These are phyloP conservation scores for Drosophila pullipes DNA, from an alignment of 2,888 invertebrate species.

Conservation along the genomic window DNA sequence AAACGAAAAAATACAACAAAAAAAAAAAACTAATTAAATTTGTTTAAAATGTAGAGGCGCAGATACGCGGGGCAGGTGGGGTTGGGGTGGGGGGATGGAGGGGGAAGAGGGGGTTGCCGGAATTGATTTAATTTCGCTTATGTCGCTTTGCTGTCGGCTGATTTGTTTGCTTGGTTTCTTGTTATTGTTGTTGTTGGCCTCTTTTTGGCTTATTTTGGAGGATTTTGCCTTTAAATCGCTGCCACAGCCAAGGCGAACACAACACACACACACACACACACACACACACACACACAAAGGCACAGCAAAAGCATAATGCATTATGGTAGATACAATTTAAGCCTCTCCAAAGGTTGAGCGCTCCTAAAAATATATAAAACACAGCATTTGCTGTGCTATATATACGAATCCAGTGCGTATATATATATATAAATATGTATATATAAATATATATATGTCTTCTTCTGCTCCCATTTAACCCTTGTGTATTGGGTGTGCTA, in stretches of 20 bases:
- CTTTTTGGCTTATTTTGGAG: constrained; percentile 73
- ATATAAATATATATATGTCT: constrained; percentile 8
- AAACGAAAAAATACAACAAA: neutral
- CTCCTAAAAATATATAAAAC: constrained; percentile 71
- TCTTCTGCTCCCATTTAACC: constrained; percentile 39
- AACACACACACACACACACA: too few relatives aligned
- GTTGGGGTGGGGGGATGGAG: neutral
- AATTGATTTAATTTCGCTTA: constrained; percentile 59
- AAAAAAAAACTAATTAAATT: constrained; percentile 65
- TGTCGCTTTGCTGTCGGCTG: constrained; percentile 26
- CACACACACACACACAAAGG: constrained; percentile 25
- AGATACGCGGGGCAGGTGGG: neutral
- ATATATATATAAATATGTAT: constrained; percentile 14
- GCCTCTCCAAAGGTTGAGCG: constrained; percentile 72
- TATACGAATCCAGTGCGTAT: constrained; percentile 22
- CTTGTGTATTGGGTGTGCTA: constrained; percentile 57
- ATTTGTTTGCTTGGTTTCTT: constrained; percentile 35
- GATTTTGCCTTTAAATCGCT: constrained; percentile 76
- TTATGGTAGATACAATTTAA: constrained; percentile 71
- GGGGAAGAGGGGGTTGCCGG: constrained; percentile 8
- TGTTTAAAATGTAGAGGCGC: constrained; percentile 56
- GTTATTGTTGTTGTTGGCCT: constrained; percentile 49
- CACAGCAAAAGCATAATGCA: constrained; percentile 31
- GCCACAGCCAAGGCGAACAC: constrained; percentile 50
- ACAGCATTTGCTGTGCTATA: constrained; percentile 57